Conservation (phyloP, 30 jellyfish, hydroid and myxozoan genomes). For the Clytia hemisphaerica region DNA sequence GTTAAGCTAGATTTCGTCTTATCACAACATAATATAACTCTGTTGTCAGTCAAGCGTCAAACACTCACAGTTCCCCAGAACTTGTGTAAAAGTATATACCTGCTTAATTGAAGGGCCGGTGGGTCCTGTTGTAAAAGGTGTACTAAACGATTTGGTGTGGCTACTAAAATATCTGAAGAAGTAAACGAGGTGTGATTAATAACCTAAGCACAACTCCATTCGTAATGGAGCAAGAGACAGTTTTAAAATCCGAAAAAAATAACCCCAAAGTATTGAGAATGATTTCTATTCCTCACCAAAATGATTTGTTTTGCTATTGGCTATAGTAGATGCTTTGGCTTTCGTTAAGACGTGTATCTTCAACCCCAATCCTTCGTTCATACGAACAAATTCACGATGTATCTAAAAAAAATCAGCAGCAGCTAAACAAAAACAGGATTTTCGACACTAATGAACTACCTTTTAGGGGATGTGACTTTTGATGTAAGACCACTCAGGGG, state of each 20-base stretch:
- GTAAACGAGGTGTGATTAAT: neutral
- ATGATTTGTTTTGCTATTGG: constrained; percentile 23
- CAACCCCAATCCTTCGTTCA: constrained; percentile 68
- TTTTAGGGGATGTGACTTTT: neutral
- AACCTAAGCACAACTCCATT: neutral
- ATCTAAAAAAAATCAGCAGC: constrained; percentile 34
- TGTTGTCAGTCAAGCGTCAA: too few species aligned
- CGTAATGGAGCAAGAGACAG: too few species aligned
- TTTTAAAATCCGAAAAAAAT: too few species aligned
- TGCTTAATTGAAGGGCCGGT: constrained; percentile 44
- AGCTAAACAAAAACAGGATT: neutral
- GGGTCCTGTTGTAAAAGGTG: constrained; percentile 69
- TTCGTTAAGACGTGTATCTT: constrained; percentile 62
- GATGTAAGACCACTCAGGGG: too few species aligned
- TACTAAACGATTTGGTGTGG: constrained; percentile 98
- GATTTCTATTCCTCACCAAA: constrained; percentile 56
- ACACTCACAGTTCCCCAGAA: too few species aligned
- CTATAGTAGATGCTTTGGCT: constrained; percentile 62
- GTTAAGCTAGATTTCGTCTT: too few species aligned
- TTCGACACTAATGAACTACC: neutral
- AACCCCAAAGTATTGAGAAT: too few species aligned
- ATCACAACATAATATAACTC: too few species aligned
- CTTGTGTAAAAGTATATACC: too few species aligned
- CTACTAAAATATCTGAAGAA: constrained; percentile 68
- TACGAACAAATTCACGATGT: constrained; percentile 69